Percentiles rank a stretch among this genome's conserved stretches.
These are phyloP conservation scores for Orius laevigatus DNA, from an alignment of 1,140 invertebrate genomes.

Conservation along the genomic window DNA sequence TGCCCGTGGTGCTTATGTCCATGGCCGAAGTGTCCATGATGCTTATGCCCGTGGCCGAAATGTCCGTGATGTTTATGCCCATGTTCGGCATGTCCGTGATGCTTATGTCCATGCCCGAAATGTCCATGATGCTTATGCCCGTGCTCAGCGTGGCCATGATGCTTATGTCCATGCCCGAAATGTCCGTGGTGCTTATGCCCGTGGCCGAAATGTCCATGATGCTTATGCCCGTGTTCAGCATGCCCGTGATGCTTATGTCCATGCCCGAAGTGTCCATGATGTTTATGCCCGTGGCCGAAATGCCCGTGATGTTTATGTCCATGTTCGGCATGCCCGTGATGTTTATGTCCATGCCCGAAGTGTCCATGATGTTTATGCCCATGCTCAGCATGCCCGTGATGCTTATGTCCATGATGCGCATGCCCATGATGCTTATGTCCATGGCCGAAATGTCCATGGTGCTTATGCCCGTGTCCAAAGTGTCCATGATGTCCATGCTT, in stretches of 20 bases:
- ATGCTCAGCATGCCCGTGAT: constrained; percentile 10
- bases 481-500: constrained; percentile 12
- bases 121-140: constrained; percentile 13
- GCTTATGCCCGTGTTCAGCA: neutral
- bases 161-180: constrained; percentile 7
- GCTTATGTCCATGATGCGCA: constrained; percentile 11
- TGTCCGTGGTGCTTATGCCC: neutral
- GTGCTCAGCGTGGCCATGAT: constrained; percentile 12
- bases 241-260: neutral
- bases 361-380: constrained; percentile 12
- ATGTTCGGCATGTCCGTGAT: constrained; percentile 11
- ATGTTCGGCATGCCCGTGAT: constrained; percentile 12
- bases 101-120: constrained; percentile 11
- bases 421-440: constrained; percentile 13
- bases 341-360: constrained; percentile 14
- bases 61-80: constrained; percentile 12
- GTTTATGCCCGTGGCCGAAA: constrained; percentile 5
- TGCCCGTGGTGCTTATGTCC: constrained; percentile 13
- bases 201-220: neutral
- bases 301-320: constrained; percentile 15
- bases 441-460: constrained; percentile 11
- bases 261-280: neutral
- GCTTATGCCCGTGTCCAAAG: constrained; percentile 13
- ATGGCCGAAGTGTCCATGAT: constrained; percentile 11
- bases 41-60: constrained; percentile 13